Conservation (phyloP, 53 echinoderm and acorn worm genomes). For the Mesocentrotus franciscanus region DNA sequence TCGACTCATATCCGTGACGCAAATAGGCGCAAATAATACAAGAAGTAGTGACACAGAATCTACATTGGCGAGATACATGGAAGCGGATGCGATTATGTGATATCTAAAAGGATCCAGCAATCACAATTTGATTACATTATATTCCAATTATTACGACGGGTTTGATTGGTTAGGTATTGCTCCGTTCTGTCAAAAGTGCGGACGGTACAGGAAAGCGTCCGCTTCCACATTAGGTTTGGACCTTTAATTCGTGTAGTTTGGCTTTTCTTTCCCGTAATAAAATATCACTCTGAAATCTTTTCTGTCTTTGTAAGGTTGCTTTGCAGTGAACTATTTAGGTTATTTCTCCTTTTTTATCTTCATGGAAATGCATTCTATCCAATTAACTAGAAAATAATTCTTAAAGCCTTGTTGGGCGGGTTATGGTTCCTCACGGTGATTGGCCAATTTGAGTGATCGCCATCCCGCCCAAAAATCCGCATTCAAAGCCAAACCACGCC, state of each 20-base stretch:
- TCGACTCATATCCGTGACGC: not conserved
- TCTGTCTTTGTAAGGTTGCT: too few relatives aligned
- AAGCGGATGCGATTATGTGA: not conserved
- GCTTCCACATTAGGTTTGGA: too few relatives aligned
- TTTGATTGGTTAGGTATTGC: not conserved
- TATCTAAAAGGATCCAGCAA: not conserved
- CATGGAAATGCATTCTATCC: not conserved
- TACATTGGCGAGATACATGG: not conserved
- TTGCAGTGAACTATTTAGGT: not conserved
- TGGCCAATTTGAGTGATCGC: not conserved
- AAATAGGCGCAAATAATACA: not conserved
- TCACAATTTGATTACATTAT: not conserved
- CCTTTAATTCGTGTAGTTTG: too few relatives aligned
- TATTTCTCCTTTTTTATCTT: not conserved
- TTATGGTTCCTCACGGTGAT: not conserved
- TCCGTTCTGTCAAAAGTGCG: not conserved
- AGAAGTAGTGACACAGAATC: not conserved
- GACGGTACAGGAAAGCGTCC: too few relatives aligned
- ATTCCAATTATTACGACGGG: not conserved
- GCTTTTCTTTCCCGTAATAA: too few relatives aligned
- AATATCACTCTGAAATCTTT: too few relatives aligned
- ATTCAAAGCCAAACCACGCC: not conserved
- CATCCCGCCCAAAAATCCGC: not conserved
- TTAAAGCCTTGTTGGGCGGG: not conserved
- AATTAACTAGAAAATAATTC: too few relatives aligned